Percentiles rank a stretch among this genome's conserved stretches.
phyloP scores from a whole-genome alignment of 2,797 vertebrate genomes.

The Enteromius treurensis region DNA sequence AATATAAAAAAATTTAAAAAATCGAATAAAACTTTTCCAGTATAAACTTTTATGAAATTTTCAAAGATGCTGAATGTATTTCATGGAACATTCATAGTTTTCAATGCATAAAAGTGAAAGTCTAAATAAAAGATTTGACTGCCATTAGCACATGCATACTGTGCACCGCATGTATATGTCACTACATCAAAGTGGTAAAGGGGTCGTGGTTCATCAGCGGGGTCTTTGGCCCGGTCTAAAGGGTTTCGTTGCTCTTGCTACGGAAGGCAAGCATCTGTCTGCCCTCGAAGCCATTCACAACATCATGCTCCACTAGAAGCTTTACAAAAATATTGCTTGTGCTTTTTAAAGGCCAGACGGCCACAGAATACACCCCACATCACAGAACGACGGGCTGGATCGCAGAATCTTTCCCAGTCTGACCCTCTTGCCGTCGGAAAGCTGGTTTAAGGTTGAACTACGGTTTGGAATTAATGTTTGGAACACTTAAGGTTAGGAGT shows the following conservation, averaged over 20 bases:
- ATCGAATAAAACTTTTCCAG: not conserved
- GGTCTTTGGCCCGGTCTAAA: too few species aligned
- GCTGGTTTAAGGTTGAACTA: conserved; percentile 22
- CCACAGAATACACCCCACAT: conserved; percentile 61
- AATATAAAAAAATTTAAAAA: too few species aligned
- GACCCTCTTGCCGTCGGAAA: conserved; percentile 17
- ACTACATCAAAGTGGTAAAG: not conserved
- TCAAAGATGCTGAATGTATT: not conserved
- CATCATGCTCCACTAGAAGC: conserved; percentile 67
- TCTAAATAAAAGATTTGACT: not conserved
- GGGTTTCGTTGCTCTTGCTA: conserved; percentile 53
- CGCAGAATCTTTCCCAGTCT: not conserved
- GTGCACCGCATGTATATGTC: not conserved
- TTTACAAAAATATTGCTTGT: conserved; percentile 71
- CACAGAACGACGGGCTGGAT: conserved; percentile 27
- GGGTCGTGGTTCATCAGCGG: too few species aligned
- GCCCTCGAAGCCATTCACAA: conserved; percentile 65
- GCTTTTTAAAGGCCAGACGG: conserved; percentile 64
- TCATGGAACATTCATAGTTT: not conserved
- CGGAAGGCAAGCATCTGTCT: conserved; percentile 67
- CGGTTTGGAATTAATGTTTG: not conserved
- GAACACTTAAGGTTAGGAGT: not conserved
- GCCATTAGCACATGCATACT: not conserved
- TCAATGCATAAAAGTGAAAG: not conserved
- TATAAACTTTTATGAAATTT: not conserved